These are phyloP conservation scores for Akabosia matsudoensis DNA, from an alignment of 1,140 invertebrate species.

Conservation along the genomic window DNA sequence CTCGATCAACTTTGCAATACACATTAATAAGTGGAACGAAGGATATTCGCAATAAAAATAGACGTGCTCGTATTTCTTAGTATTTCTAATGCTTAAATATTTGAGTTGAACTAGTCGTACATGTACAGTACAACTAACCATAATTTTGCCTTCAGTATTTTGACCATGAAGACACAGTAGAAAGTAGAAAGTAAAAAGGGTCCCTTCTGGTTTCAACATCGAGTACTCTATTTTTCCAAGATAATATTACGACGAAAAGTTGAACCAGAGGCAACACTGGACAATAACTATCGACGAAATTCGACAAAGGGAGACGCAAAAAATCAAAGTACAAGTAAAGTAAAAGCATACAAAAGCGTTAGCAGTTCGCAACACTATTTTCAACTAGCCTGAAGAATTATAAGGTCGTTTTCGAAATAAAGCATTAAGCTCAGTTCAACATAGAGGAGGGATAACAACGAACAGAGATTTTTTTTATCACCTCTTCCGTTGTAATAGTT, in stretches of 20 bases:
- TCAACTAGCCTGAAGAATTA: no score
- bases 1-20: neutral
- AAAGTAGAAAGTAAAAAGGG: neutral
- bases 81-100: no score
- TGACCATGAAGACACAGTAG: neutral
- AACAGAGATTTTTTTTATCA: no score
- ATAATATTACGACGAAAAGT: neutral
- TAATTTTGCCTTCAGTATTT: neutral
- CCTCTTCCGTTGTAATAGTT: no score
- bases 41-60: neutral
- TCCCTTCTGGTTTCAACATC: slow-evolving; percentile 11
- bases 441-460: no score
- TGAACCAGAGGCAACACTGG: slow-evolving; percentile 10
- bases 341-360: neutral
- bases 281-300: no score
- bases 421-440: no score
- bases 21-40: neutral
- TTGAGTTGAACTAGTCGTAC: no score
- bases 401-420: no score
- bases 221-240: neutral
- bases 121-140: neutral
- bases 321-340: neutral
- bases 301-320: neutral
- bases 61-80: neutral
- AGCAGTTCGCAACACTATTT: no score